These are phyloP conservation scores for Leptosomus discolor DNA, from an alignment of 2,113 vertebrate species.

Conservation along the genomic window DNA sequence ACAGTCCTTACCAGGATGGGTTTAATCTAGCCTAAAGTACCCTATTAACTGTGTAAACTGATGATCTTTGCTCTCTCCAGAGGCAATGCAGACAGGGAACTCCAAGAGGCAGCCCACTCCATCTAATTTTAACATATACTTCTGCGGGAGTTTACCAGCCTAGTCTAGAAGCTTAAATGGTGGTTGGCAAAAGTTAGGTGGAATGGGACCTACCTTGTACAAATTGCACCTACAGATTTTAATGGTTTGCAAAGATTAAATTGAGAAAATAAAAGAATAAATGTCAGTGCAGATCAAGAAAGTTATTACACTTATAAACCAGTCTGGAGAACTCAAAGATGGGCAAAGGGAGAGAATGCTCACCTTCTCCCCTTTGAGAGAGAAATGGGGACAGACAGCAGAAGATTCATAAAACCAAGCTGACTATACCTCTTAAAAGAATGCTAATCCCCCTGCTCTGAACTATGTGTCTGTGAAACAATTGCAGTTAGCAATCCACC, in stretches of 20 bases:
- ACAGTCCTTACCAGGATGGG: background rate
- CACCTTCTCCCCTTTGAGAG: background rate
- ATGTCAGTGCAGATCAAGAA: background rate
- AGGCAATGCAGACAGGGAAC: accelerated
- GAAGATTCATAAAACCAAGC: background rate
- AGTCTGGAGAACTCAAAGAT: background rate
- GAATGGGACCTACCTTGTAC: background rate
- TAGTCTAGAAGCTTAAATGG: background rate
- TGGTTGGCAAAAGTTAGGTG: background rate
- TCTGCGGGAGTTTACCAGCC: background rate
- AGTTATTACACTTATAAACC: background rate
- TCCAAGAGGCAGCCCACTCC: background rate
- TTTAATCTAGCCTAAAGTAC: background rate
- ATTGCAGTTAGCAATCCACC: background rate
- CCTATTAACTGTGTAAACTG: background rate
- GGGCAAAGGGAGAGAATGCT: background rate
- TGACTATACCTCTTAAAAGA: background rate
- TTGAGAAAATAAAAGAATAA: background rate
- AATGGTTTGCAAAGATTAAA: background rate
- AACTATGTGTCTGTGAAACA: background rate
- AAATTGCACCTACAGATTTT: background rate
- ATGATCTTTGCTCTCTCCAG: background rate
- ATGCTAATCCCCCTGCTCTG: background rate
- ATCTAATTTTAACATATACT: background rate
- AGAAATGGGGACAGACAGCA: background rate